These are phyloP conservation scores for Xenopus tropicalis DNA, from an alignment of 2,113 vertebrate genomes.

Conservation along the genomic window UCB_Xtro_10.0 CM004446.2:27023501-27024000, in stretches of 20 bases:
- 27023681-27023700: neutral
- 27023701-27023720: neutral
- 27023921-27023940: neutral
- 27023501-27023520: too few relatives aligned
- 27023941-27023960: neutral
- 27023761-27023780: neutral
- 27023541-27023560: too few relatives aligned
- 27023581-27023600: too few relatives aligned
- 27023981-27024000: neutral
- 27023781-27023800: neutral
- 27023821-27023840: neutral
- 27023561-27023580: too few relatives aligned
- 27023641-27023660: neutral
- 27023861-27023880: neutral
- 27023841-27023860: neutral
- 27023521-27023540: too few relatives aligned
- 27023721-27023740: neutral
- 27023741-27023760: neutral
- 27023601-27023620: too few relatives aligned
- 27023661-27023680: neutral
- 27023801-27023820: neutral
- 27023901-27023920: neutral
- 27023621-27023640: neutral
- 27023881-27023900: neutral
- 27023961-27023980: neutral